Base-by-base conservation (phyloP, 2,888 invertebrate genomes). In the Odontothrips loti region DNA sequence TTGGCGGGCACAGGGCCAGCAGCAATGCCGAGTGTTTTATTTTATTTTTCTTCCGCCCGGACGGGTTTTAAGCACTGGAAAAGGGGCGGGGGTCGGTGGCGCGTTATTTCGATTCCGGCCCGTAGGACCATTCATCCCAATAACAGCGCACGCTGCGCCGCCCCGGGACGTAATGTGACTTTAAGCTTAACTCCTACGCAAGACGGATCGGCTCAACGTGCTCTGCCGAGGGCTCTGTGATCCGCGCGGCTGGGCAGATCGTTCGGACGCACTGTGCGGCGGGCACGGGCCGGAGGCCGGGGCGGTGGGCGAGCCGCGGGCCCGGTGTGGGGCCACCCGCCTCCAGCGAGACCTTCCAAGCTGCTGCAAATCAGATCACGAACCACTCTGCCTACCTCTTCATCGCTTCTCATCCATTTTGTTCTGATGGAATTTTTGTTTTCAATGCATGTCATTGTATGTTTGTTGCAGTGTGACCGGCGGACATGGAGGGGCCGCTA, bases 141-240 rank as follows among this genome's bases (percentile, higher is more conserved):
- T 58, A 58, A 58, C 58, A 43, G 58, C 58, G 58, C 17, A 6
- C 0, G 58, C 58, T 15, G 20, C 58, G 58, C 15, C 58, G 58
- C 20, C 58, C 20, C 4, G 51, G 51, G 15, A 10, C 51, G 58
- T 58, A 58, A 58, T 15, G 58, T 15, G 58, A 9, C 58, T 58
- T 58, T 58, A 58, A 58, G 58, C 58, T 58, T 58, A 6, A 17
- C 20, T 17, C 58, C 15, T 17, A 15, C 4, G 58, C 58, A 58
- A 58, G 58, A 58, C 58, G 58, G 58, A 58, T 58, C 58, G 58
- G 58, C 58, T 58, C 58, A 17, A 17, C 58, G 58, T 58, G 58
- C 58, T 1, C 51, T 17, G 51, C 51, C n/a, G n/a, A n/a, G n/a
- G n/a, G n/a, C n/a, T n/a, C n/a, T n/a, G n/a, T n/a, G n/a, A n/a